A percentile compares a stretch with the other conserved stretches of the same genome.
Evolutionary conservation across 2,113 vertebrate species (phyloP).

Genomic region (Apeltes quadracus): DNA sequence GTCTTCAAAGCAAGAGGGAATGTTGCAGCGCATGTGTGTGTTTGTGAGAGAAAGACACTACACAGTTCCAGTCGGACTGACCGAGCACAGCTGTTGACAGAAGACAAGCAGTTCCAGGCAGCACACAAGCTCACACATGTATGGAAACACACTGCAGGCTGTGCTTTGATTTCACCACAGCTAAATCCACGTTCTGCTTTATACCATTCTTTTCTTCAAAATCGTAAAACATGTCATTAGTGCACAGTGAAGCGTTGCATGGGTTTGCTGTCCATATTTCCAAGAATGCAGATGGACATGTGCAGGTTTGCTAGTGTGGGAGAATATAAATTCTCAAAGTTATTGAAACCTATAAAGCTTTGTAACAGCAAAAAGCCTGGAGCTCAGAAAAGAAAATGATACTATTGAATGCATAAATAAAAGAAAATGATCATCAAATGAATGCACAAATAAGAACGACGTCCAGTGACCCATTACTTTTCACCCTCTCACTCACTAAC

Average conservation of each 20-base stretch:
- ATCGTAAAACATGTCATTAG: neutral
- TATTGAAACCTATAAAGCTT: neutral
- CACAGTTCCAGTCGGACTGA: slow-evolving; percentile 65
- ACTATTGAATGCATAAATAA: neutral
- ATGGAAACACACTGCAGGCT: slow-evolving; percentile 48
- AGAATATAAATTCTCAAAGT: slow-evolving; percentile 14
- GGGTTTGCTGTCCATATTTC: neutral
- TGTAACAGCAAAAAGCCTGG: neutral
- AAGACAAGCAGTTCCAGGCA: slow-evolving; percentile 58
- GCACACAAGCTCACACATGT: slow-evolving; percentile 56
- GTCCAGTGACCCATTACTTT: neutral
- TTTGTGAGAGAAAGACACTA: slow-evolving; percentile 25
- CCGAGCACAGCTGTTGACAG: slow-evolving; percentile 74
- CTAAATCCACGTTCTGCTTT: slow-evolving; percentile 9
- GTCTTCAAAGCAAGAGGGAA: slow-evolving; percentile 70
- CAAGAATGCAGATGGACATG: neutral
- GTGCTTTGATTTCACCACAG: slow-evolving; percentile 58
- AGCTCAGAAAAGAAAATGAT: neutral
- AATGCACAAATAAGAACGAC: neutral
- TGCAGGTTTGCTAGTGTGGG: neutral
- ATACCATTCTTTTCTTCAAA: slow-evolving; percentile 1
- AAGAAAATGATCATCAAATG: neutral
- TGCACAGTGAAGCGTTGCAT: neutral
- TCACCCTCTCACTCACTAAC: neutral
- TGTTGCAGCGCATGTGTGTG: slow-evolving; percentile 32